Percentiles rank a stretch among this genome's conserved stretches.
phyloP scores from a whole-genome alignment of 1,140 invertebrate species.

The Triops longicaudatus region DNA sequence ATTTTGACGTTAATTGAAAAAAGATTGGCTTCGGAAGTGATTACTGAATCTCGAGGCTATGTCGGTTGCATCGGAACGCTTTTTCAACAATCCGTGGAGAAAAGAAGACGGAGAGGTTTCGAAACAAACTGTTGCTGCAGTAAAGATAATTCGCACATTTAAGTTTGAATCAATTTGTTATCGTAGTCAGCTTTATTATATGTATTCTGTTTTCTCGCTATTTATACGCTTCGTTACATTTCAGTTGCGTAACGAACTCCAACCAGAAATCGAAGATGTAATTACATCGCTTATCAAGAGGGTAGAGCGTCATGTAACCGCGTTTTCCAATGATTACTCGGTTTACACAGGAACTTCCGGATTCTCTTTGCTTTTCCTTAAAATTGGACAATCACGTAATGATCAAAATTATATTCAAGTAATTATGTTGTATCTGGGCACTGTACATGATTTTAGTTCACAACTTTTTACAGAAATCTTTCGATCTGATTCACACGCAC shows the following conservation, averaged over 20 bases:
- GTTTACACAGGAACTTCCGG: constrained; percentile 48
- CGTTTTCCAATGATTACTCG: constrained; percentile 38
- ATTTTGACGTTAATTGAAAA: too few relatives aligned
- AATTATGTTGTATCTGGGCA: background rate
- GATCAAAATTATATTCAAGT: constrained; percentile 33
- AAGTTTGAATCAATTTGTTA: too few relatives aligned
- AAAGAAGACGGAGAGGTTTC: background rate
- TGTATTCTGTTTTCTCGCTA: too few relatives aligned
- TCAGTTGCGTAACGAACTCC: background rate
- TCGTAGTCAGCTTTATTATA: too few relatives aligned
- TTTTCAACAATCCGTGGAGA: background rate
- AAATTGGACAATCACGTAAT: constrained; percentile 40
- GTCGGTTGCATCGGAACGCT: background rate
- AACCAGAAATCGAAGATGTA: background rate
- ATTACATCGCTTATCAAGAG: background rate
- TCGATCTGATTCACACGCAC: constrained; percentile 21
- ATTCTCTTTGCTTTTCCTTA: constrained; percentile 46
- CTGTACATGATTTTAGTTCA: constrained; percentile 20
- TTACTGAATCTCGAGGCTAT: background rate
- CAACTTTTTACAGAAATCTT: constrained; percentile 29
- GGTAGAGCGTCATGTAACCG: background rate
- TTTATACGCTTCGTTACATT: background rate
- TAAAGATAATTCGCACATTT: too few relatives aligned
- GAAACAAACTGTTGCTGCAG: background rate
- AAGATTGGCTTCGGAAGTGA: background rate